Evolutionary conservation across 2,113 vertebrate species (phyloP), one percentile per base, ranked within the genome.

Genomic region (Myodes glareolus): DNA sequence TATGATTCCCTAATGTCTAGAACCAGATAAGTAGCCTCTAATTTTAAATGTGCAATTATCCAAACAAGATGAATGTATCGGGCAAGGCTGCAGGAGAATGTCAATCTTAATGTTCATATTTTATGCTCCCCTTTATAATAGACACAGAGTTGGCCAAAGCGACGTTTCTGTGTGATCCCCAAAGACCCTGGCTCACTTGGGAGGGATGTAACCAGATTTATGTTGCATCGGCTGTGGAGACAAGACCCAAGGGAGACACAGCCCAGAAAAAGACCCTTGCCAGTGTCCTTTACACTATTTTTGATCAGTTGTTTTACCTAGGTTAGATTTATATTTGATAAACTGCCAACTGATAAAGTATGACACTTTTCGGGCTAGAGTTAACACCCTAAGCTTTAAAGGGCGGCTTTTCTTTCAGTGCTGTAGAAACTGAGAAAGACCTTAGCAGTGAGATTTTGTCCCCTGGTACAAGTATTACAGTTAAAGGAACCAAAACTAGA

Each of bases 11-110:
- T 92, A 19, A 93, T 73, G 45, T 84, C 93, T 88, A 50, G 77
- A 92, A 80, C 27, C 92, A 95, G 96, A 92, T 80, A 93, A 95
- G 92, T 92, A 93, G 91, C 45, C 94, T 94, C 96, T 95, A 67
- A 96, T 95, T 96, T 97, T 95, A 97, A 97, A 89, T 92, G 77
- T 92, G 89, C 96, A 95, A 7, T 97, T 98, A 96, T 92, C 89
- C 95, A 94, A 95, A 94, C 63, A 91, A 97, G 95, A 94, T 91
- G 67, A 95, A 80, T 93, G 42, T 76, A 25, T 63, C 67, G 63
- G n/a, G 36, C 72, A 67, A 31, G 16, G 52, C 94, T 80, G 67
- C 47, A 27, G 45, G 75, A 94, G 90, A 80, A 95, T 67, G 91
- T 96, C 55, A 16, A 70, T 92, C 77, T 96, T 75, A 63, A 86